Base-by-base conservation (phyloP, 2,113 vertebrate species). In the Rattus rattus region DNA sequence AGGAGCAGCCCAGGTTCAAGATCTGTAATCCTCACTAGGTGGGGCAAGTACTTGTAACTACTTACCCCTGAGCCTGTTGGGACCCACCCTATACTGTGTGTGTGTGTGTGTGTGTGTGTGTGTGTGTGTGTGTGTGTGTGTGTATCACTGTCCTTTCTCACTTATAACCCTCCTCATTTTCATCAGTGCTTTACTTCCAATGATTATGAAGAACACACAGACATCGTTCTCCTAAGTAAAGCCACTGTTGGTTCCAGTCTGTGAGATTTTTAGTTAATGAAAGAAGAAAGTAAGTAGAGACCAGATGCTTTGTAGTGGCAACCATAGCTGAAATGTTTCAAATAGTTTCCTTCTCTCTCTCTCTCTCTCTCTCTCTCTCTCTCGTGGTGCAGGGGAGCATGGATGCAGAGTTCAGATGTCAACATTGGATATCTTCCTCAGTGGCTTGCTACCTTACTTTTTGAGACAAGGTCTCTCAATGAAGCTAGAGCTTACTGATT, bases 171-270 rank as follows among this genome's bases (percentile, higher is more conserved):
- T 5, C 1, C 10, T 81, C 59, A 52, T 56, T 49, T 94, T 86
- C 88, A 93, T 52, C 72, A 16, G 24, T 69, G 33, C 85, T 75
- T 92, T 94, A 91, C 77, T 90, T 69, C 30, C 20, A 95, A 80
- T 77, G 22, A 85, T 39, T 83, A 69, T 43, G 54, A 88, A 95
- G 28, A 20, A 63, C 52, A 4, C 39, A 59, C 2, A 73, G 33
- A 33, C 19, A 88, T 10, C 39, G 85, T 47, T 96, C 65, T 91
- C 56, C 79, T 80, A 75, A 92, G 20, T 75, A 63, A 81, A 92
- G 28, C 24, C n/a, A 65, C 47, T 67, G 13, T 39, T 28, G 22
- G 26, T 84, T 19, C 5, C 59, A 73, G 69, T 56, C 56, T 80
- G 49, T 56, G 72, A 19, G 9, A 30, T 33, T 56, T n/a, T 85